Evolutionary conservation across 2,888 invertebrate species (phyloP).

Genomic region (Iphiclides podalirius): DNA sequence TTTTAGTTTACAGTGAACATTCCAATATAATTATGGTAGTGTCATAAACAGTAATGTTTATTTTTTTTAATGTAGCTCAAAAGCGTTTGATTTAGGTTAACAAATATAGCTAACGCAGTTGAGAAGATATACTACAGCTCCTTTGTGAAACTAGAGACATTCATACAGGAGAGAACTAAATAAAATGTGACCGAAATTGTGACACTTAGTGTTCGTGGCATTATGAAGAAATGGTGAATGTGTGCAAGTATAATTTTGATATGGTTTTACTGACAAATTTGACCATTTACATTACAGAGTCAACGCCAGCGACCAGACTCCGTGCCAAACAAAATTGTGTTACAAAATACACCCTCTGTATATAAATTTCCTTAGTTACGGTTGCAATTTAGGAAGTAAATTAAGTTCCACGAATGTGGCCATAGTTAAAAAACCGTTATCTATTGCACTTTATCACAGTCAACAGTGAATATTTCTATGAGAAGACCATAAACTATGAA

Average conservation of each 20-base stretch:
- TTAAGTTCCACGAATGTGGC: too few species aligned
- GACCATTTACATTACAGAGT: conserved; percentile 74
- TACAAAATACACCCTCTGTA: conserved; percentile 18
- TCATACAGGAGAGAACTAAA: conserved; percentile 23
- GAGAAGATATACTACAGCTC: conserved; percentile 23
- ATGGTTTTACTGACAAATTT: conserved; percentile 56
- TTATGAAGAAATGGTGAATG: conserved; percentile 50
- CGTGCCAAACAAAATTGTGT: conserved; percentile 54
- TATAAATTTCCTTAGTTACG: conserved; percentile 2
- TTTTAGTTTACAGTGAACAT: conserved; percentile 1
- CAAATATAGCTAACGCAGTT: conserved; percentile 1
- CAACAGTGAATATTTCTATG: too few species aligned
- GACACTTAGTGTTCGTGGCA: conserved; percentile 37
- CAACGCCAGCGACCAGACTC: conserved; percentile 49
- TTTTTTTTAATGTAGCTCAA: background rate
- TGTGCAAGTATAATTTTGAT: conserved; percentile 25
- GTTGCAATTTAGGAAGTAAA: background rate
- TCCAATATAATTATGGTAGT: background rate
- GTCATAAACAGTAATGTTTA: background rate
- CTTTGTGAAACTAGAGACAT: conserved; percentile 30
- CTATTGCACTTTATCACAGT: too few species aligned
- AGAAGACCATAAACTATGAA: too few species aligned
- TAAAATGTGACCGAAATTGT: conserved; percentile 43
- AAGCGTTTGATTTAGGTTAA: background rate
- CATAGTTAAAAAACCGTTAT: too few species aligned